Evolutionary conservation across 1,140 invertebrate species (phyloP).

Genomic region (Drosophila baimaii): DNA sequence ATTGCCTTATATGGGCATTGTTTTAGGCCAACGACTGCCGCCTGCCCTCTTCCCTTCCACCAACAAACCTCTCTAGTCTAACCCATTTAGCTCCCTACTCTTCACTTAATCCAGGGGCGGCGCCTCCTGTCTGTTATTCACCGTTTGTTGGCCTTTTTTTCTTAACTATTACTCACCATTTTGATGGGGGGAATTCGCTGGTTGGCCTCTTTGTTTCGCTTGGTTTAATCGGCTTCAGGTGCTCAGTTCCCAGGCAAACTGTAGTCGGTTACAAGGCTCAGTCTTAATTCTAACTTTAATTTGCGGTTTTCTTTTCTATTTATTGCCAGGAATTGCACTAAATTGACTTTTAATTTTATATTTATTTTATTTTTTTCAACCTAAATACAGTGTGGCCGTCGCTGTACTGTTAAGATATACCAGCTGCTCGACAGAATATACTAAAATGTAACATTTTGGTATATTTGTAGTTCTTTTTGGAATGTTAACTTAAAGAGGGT

Average conservation of each 20-base stretch:
- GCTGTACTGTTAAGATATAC: too few relatives aligned
- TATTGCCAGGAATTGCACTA: constrained; percentile 49
- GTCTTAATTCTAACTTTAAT: constrained; percentile 29
- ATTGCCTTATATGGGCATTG: constrained; percentile 75
- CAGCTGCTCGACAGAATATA: too few relatives aligned
- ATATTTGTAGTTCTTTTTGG: too few relatives aligned
- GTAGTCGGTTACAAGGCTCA: background rate
- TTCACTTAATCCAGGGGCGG: constrained; percentile 20
- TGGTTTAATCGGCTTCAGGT: background rate
- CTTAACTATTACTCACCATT: constrained; percentile 69
- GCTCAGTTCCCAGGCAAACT: background rate
- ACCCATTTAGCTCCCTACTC: too few relatives aligned
- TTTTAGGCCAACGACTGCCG: constrained; percentile 46
- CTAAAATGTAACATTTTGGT: background rate
- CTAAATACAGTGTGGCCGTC: too few relatives aligned
- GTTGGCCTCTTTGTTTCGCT: constrained; percentile 16
- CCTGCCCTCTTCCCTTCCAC: background rate
- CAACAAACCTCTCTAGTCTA: background rate
- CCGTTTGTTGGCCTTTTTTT: constrained; percentile 44
- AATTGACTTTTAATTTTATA: constrained; percentile 44
- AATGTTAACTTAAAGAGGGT: too few relatives aligned
- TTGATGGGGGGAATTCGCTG: constrained; percentile 40
- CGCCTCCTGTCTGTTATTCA: constrained; percentile 4
- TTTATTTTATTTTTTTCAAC: constrained; percentile 30
- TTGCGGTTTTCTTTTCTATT: constrained; percentile 6